These are phyloP conservation scores for Chelonia mydas DNA, from an alignment of 2,797 vertebrate genomes.

Conservation along the genomic window DNA sequence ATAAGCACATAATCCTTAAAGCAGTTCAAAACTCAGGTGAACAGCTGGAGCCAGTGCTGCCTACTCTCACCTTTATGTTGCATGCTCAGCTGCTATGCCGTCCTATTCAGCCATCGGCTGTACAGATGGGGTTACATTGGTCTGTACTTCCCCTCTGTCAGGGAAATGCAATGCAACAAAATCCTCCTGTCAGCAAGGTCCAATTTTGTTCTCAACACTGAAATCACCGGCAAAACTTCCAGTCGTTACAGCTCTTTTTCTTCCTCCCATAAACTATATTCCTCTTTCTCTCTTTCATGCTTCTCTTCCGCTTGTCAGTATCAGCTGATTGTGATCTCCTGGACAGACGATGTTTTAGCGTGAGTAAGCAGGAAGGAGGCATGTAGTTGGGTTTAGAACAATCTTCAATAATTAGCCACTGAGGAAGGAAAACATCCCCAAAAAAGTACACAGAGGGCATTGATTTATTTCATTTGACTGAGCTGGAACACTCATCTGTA, in stretches of 20 bases:
- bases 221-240: constrained; percentile 53
- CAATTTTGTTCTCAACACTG: constrained; percentile 30
- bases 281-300: constrained; percentile 34
- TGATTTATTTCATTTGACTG: constrained; percentile 55
- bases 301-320: constrained; percentile 46
- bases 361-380: constrained; percentile 75
- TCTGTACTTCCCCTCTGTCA: constrained; percentile 2
- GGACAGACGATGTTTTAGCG: constrained; percentile 78
- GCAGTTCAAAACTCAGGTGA: not conserved
- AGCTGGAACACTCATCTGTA: constrained; percentile 77
- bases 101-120: not conserved
- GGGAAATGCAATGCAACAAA: constrained; percentile 35
- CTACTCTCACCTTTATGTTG: not conserved
- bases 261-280: constrained; percentile 68
- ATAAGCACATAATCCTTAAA: not conserved
- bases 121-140: not conserved
- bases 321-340: constrained; percentile 74
- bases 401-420: constrained; percentile 74
- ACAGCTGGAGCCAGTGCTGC: not conserved
- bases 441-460: constrained; percentile 42
- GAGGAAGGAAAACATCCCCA: constrained; percentile 71
- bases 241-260: constrained; percentile 56
- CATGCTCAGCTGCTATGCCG: not conserved
- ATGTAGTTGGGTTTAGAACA: constrained; percentile 72
- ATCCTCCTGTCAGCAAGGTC: constrained; percentile 30